phyloP scores from a whole-genome alignment of 2,113 vertebrate genomes.

The Bubalus kerabau region DNA sequence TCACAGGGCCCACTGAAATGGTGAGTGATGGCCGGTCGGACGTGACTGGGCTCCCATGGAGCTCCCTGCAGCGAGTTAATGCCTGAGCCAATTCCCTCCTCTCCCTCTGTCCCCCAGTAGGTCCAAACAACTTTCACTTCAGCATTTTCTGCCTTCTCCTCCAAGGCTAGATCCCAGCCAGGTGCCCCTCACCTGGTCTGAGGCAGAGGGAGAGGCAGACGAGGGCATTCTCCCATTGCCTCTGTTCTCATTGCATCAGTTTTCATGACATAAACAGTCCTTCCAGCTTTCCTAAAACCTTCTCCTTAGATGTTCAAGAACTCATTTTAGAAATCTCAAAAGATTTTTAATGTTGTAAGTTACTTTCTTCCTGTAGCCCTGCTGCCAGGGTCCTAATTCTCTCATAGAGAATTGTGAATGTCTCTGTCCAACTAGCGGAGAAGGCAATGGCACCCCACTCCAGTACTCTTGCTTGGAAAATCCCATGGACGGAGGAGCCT shows the following conservation, averaged over 20 bases:
- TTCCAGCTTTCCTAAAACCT: background rate
- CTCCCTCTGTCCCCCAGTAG: background rate
- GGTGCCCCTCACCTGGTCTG: background rate
- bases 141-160: background rate
- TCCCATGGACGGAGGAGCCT: too few species aligned
- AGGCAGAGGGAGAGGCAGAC: background rate
- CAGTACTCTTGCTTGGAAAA: too few species aligned
- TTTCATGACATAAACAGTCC: background rate
- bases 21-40: background rate
- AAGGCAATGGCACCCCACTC: too few species aligned
- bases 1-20: background rate
- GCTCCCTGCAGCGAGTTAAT: background rate
- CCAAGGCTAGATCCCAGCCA: background rate
- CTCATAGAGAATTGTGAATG: background rate
- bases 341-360: background rate
- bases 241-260: background rate
- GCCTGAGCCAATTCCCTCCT: background rate
- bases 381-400: background rate
- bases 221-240: background rate
- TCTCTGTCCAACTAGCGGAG: background rate
- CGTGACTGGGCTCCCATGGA: background rate
- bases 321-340: conserved; percentile 8
- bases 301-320: background rate
- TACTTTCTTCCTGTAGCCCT: background rate
- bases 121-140: background rate